These are phyloP conservation scores for Brachionus rotundiformis DNA, from an alignment of 1,140 invertebrate species.

Conservation along the genomic window DNA sequence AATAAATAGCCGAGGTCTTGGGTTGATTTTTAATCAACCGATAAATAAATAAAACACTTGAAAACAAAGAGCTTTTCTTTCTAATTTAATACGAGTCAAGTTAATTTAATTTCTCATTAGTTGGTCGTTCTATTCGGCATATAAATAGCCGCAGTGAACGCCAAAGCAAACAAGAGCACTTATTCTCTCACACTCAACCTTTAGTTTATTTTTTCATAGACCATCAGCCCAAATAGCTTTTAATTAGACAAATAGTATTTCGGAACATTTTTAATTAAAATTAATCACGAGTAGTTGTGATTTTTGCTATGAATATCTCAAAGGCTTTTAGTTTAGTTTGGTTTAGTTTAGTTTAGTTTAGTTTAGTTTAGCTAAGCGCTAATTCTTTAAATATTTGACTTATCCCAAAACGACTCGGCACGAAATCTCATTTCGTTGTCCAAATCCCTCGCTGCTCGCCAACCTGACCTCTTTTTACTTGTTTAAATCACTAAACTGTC, in stretches of 20 bases:
- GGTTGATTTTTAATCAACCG: neutral
- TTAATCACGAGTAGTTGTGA: neutral
- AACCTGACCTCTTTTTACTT: neutral
- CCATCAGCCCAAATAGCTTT: neutral
- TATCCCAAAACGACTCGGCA: neutral
- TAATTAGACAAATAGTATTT: conserved; percentile 4
- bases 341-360: no score
- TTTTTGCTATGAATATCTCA: no score
- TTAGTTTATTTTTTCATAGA: no score
- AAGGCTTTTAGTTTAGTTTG: no score
- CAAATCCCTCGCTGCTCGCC: neutral
- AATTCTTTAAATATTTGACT: neutral
- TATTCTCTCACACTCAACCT: neutral
- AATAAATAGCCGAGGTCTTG: neutral
- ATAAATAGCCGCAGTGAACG: neutral
- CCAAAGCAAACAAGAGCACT: neutral
- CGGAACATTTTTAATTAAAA: conserved; percentile 6
- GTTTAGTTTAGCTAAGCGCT: no score
- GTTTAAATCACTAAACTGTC: no score
- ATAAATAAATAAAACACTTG: conserved; percentile 12
- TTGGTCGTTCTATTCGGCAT: no score
- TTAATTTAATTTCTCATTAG: conserved; percentile 16
- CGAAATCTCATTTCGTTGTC: neutral
- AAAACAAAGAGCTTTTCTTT: conserved; percentile 14
- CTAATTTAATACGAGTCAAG: neutral